Evolutionary conservation across 2,888 invertebrate species (phyloP), one percentile per base, ranked within the genome.

Genomic region (Ellobium chinense): DNA sequence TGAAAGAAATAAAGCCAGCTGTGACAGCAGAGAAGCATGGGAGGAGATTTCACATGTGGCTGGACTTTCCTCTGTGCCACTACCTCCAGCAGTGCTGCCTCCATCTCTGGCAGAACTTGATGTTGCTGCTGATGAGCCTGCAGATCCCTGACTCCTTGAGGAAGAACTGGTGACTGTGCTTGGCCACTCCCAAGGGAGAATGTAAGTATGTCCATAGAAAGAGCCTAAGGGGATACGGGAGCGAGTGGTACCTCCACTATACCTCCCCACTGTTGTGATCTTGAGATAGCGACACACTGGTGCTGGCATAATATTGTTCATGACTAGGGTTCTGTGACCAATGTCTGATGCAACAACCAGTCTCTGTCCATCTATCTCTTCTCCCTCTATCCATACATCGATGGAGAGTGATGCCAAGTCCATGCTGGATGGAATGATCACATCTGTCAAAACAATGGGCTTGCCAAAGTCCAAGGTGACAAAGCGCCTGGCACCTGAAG

Each of bases 381-480:
- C 98, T 75, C 96, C 95, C 68, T 95, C 95, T 27, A 96, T 95
- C 98, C 98, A 98, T 78, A 97, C 96, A 92, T 98, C 98, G 86
- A 98, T 96, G 86, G 96, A 96, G 1, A 98, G 94, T 0, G 97
- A 97, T 54, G 97, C 96, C 58, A 94, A 87, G 85, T 94, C 93
- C 68, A 89, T 87, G 88, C 93, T 93, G 2, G 93, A 89, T 31
- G 94, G 94, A 29, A 94, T 91, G 18, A 94, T 89, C 87, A 98
- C 94, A 93, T 98, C 98, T 0, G 98, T 98, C 58, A 98, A 94
- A 1, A 97, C 93, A 75, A 98, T 95, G 0, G 96, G 95, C 86
- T 96, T 96, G 3, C 98, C 97, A 92, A 98, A 97, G 94, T 98
- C 98, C 54, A 98, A 94, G 18, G 97, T 96, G 79, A 98, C 97